Base-by-base conservation (phyloP, 2,888 invertebrate species). In the Plagiodera versicolora region DNA sequence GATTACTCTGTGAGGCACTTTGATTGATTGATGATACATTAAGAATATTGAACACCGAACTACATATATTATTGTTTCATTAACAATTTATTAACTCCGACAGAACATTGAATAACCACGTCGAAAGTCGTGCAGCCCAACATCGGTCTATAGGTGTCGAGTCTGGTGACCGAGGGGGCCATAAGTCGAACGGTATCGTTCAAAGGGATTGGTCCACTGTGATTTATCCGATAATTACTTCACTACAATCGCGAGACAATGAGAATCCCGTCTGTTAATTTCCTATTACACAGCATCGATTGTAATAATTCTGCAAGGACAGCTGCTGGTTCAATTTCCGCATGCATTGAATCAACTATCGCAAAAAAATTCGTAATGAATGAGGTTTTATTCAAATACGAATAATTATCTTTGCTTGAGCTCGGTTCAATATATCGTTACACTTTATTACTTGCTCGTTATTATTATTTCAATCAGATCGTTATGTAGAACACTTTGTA, bases 251-350 rank as follows among this genome's bases (percentile, higher is more conserved):
- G 20, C 48, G 14, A 20, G 48, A 24, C 16, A 2, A 49, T 49
- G 24, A 24, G 3, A 24, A 5, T 14, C 16, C 1, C 11, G 5
- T 24, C 11, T 14, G 14, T 24, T 49, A 17, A 49, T 24, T 5
- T 16, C 24, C 24, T 24, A 24, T 24, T 24, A 24, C 6, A 24
- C 24, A 24, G 6, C 24, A 24, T 24, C 46, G 35, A 39, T 48
- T 30, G 54, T 57, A 62, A 61, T 61, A 64, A 60, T 58, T 62
- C 52, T 56, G 52, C 59, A 65, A 65, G 64, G 61, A 56, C 57
- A 61, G 46, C 58, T 16, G 17, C 56, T 39, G 49, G 52, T 55
- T 32, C 19, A 53, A 48, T 54, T 60, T 59, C 51, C 57, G 57
- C 50, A 55, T 56, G 47, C 60, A 65, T 65, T 32, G 28, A 58